Conservation (phyloP, 2,797 vertebrate genomes). For the Bovichtus diacanthus region DNA sequence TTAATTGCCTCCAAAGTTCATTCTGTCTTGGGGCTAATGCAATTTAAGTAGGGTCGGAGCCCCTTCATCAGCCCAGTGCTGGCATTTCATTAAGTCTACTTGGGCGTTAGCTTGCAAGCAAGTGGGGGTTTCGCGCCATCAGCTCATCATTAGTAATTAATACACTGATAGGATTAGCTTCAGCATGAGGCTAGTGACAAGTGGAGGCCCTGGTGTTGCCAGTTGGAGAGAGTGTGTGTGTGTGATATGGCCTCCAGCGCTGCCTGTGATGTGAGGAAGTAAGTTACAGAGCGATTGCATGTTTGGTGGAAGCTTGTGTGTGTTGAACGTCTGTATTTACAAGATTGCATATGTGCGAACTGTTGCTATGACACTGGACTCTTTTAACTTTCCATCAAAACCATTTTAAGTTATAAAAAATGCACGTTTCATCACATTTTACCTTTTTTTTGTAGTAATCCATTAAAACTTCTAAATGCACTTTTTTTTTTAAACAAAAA, state of each 20-base stretch:
- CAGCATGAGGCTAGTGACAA: constrained; percentile 60
- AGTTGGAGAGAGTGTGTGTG: constrained; percentile 40
- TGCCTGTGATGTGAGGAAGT: constrained; percentile 39
- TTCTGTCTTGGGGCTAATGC: constrained; percentile 88
- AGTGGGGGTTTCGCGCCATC: constrained; percentile 79
- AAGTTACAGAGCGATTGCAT: constrained; percentile 29
- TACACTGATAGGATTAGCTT: constrained; percentile 82
- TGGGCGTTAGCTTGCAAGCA: constrained; percentile 72
- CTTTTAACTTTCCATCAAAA: neutral
- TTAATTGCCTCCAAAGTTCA: constrained; percentile 96
- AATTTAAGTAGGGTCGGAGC: constrained; percentile 89
- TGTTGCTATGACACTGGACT: neutral
- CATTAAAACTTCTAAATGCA: neutral
- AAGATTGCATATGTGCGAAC: constrained; percentile 1
- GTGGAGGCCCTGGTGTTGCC: constrained; percentile 58
- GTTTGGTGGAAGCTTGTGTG: constrained; percentile 1
- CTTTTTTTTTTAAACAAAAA: neutral
- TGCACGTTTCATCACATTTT: rapidly evolving
- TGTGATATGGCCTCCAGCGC: constrained; percentile 45
- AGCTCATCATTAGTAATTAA: constrained; percentile 92
- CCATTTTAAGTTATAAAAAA: neutral
- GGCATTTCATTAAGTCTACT: constrained; percentile 92
- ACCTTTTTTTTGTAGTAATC: neutral
- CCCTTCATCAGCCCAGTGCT: constrained; percentile 90
- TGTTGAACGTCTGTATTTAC: constrained; percentile 19